Evolutionary conservation across 1,140 invertebrate species (phyloP).

Genomic region (Agrilus planipennis): DNA sequence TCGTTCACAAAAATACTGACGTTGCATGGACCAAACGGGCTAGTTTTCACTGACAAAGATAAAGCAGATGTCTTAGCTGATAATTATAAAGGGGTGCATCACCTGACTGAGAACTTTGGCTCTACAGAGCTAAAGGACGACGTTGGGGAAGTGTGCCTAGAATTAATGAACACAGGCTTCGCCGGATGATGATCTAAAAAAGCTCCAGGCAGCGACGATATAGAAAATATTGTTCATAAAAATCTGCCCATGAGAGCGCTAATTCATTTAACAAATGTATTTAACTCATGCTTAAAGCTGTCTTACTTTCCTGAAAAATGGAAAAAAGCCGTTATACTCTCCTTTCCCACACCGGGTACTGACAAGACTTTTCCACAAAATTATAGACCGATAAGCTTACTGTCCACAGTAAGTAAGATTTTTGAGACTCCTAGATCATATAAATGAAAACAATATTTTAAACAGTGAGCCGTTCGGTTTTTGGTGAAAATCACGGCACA

Average conservation of each 20-base stretch:
- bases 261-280: conserved; percentile 9
- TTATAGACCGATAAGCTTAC: conserved; percentile 30
- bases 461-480: conserved; percentile 20
- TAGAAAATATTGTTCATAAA: conserved; percentile 16
- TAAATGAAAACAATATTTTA: conserved; percentile 23
- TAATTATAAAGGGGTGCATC: too few species aligned
- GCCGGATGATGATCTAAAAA: too few species aligned
- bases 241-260: conserved; percentile 14
- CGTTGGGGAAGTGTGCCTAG: too few species aligned
- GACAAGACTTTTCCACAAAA: conserved; percentile 12
- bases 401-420: conserved; percentile 25
- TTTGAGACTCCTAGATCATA: conserved; percentile 16
- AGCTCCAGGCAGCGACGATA: conserved; percentile 20
- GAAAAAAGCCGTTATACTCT: conserved; percentile 26
- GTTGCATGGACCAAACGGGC: too few species aligned
- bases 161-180: conserved; percentile 8
- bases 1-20: too few species aligned
- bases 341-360: conserved; percentile 34
- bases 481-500: conserved; percentile 12
- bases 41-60: too few species aligned
- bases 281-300: conserved; percentile 8
- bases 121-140: too few species aligned
- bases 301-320: conserved; percentile 22
- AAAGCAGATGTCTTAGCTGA: too few species aligned
- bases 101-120: too few species aligned